Conservation (phyloP, 2,888 invertebrate genomes). For the Amblyjoppa proteus region DNA sequence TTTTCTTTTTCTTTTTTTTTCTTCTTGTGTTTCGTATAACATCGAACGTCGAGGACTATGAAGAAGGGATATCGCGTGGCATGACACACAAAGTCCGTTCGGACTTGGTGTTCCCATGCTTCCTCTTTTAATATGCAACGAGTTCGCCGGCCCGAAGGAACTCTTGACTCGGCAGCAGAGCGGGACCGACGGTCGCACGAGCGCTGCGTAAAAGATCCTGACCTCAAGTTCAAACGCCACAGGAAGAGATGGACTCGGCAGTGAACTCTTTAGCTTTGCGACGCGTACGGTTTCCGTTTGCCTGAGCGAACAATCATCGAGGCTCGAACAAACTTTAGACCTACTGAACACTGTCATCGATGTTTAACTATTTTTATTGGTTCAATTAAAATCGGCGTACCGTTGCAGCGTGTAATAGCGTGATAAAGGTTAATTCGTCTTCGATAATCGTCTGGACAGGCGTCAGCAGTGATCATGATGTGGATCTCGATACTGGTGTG, state of each 20-base stretch:
- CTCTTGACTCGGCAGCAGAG: constrained; percentile 75
- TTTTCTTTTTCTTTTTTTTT: constrained; percentile 10
- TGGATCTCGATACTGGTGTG: constrained; percentile 33
- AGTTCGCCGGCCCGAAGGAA: constrained; percentile 72
- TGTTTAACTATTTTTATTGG: too few relatives aligned
- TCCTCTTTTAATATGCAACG: constrained; percentile 84
- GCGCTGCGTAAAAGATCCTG: constrained; percentile 54
- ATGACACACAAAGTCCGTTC: constrained; percentile 37
- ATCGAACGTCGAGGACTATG: not conserved
- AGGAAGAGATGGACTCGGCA: constrained; percentile 57
- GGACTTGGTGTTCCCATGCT: constrained; percentile 74
- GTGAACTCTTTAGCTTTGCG: constrained; percentile 49
- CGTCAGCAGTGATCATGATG: constrained; percentile 47
- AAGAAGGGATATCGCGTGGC: constrained; percentile 4
- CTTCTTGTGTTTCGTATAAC: not conserved
- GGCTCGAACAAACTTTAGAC: constrained; percentile 2
- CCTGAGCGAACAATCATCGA: not conserved
- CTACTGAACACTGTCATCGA: not conserved
- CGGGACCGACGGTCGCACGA: constrained; percentile 59
- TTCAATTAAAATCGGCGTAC: too few relatives aligned
- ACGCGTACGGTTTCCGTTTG: constrained; percentile 31
- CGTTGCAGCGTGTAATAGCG: not conserved
- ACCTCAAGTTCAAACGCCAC: constrained; percentile 67
- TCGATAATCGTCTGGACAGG: constrained; percentile 64
- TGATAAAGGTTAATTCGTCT: not conserved